Percentiles rank a stretch among this genome's conserved stretches.
Evolutionary conservation across 1,140 invertebrate genomes (phyloP).

Genomic region (Ips nitidus): DNA sequence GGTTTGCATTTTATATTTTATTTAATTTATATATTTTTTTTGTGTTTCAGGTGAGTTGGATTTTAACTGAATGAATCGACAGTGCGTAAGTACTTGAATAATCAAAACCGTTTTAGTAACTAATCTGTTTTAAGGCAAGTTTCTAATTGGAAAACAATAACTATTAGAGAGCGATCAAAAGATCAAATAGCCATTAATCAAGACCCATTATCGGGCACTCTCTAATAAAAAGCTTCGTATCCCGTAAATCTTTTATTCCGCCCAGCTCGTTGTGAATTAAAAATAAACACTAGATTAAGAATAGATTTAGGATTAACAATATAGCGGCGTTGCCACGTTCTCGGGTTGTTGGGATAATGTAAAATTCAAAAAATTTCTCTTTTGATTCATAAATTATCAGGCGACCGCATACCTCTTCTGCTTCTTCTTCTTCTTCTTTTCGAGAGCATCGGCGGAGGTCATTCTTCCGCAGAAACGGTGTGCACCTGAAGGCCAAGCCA

Average conservation of each 20-base stretch:
- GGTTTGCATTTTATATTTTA: too few species aligned
- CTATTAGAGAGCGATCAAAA: constrained; percentile 6
- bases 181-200: constrained; percentile 16
- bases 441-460: neutral
- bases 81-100: too few species aligned
- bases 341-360: too few species aligned
- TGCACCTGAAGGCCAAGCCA: constrained; percentile 23
- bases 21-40: too few species aligned
- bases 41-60: too few species aligned
- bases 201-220: constrained; percentile 19
- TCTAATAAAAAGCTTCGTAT: constrained; percentile 16
- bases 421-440: neutral
- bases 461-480: constrained; percentile 3
- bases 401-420: neutral
- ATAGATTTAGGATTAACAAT: constrained; percentile 13
- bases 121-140: too few species aligned
- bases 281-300: constrained; percentile 27
- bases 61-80: too few species aligned
- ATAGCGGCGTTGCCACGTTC: too few species aligned
- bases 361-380: too few species aligned
- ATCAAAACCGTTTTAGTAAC: neutral
- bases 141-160: constrained; percentile 3
- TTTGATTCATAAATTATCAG: too few species aligned
- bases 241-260: constrained; percentile 28
- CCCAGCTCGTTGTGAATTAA: constrained; percentile 18